These are phyloP conservation scores for Scylla paramamosain DNA, from an alignment of 1,140 invertebrate genomes.

Conservation along the genomic window DNA sequence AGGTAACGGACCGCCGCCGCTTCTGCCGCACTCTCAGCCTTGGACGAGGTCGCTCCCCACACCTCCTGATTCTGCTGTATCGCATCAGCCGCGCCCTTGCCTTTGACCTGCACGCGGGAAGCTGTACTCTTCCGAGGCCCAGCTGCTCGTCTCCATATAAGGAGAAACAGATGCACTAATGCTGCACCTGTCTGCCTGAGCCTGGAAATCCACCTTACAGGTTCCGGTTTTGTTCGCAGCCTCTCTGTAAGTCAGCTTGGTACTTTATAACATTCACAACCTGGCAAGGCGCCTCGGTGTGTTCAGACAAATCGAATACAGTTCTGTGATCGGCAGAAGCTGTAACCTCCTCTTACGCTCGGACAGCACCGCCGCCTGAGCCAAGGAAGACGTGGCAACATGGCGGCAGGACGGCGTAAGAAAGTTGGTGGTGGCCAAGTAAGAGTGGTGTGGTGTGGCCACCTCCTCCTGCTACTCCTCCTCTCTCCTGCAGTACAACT, in stretches of 20 bases:
- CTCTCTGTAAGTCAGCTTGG: background rate
- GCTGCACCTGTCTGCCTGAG: background rate
- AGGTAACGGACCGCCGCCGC: constrained; percentile 70
- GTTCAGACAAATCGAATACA: background rate
- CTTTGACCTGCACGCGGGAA: background rate
- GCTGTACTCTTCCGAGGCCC: background rate
- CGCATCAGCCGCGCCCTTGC: background rate
- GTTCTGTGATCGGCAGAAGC: background rate
- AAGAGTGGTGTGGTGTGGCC: constrained; percentile 49
- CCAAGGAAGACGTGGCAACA: constrained; percentile 53
- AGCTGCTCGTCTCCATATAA: background rate
- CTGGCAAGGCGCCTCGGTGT: background rate
- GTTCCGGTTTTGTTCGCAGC: background rate
- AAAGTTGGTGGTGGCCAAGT: constrained; percentile 59
- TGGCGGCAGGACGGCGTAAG: constrained; percentile 62
- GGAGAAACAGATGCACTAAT: constrained; percentile 56
- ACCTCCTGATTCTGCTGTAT: constrained; percentile 35
- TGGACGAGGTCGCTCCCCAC: constrained; percentile 67
- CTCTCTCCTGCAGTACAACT: background rate
- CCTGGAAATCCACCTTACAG: background rate
- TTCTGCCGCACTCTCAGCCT: constrained; percentile 70
- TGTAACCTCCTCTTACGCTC: constrained; percentile 1
- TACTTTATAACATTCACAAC: background rate
- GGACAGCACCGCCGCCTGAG: constrained; percentile 8
- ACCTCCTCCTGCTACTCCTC: background rate